phyloP scores from a whole-genome alignment of 2,113 vertebrate genomes.

The Rynchops niger region DNA sequence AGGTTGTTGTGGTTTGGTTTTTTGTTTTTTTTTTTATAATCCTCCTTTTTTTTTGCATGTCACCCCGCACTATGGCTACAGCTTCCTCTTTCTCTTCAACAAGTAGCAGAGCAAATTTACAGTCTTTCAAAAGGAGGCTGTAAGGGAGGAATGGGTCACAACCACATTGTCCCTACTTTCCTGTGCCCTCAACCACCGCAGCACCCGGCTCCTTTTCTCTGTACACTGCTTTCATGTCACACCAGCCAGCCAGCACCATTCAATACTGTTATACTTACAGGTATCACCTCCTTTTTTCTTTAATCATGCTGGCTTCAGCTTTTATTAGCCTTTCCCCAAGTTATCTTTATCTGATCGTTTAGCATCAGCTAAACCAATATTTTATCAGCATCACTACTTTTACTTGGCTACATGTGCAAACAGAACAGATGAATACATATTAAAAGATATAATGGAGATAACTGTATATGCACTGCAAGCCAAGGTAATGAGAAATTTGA shows the following conservation, averaged over 20 bases:
- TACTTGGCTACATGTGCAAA: neutral
- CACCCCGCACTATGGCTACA: neutral
- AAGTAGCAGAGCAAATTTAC: neutral
- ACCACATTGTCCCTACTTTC: neutral
- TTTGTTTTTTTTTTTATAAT: neutral
- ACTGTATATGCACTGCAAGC: neutral
- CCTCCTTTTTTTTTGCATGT: neutral
- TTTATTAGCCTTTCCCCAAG: neutral
- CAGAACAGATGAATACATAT: slow-evolving; percentile 12
- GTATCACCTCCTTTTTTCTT: neutral
- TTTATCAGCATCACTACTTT: neutral
- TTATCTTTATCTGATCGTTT: neutral
- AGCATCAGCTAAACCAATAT: neutral
- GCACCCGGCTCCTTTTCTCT: neutral
- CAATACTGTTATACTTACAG: neutral
- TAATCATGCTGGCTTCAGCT: neutral
- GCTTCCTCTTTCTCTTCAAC: neutral
- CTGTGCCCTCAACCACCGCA: neutral
- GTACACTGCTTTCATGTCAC: fast-evolving
- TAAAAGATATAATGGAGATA: slow-evolving; percentile 19
- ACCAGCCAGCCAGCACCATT: neutral
- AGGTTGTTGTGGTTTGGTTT: neutral
- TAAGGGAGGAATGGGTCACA: neutral
- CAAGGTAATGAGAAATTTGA: neutral
- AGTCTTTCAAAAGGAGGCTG: neutral